These are phyloP conservation scores for Mus minutoides DNA, from an alignment of 2,797 vertebrate species.

Conservation along the genomic window DNA sequence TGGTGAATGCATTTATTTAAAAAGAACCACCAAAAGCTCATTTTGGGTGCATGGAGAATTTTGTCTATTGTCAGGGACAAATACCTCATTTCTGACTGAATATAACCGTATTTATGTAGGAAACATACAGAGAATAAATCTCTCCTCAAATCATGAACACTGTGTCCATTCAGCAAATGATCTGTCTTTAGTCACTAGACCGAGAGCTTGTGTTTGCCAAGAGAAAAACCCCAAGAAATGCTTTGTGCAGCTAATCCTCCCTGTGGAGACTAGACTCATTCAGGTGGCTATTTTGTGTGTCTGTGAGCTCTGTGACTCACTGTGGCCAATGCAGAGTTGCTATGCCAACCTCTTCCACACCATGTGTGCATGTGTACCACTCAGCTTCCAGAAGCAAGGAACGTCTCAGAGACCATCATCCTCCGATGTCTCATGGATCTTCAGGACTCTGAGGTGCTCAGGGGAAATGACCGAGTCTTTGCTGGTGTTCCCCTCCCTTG, in stretches of 20 bases:
- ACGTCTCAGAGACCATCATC: neutral
- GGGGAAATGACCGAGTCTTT: slow-evolving; percentile 17
- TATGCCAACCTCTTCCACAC: slow-evolving; percentile 62
- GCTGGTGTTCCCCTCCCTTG: neutral
- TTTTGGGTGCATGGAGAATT: slow-evolving; percentile 9
- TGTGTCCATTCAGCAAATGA: slow-evolving; percentile 27
- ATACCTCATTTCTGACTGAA: slow-evolving; percentile 59
- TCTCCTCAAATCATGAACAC: slow-evolving; percentile 42
- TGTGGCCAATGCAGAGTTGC: slow-evolving; percentile 58
- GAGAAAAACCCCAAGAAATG: neutral
- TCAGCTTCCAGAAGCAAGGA: slow-evolving; percentile 3
- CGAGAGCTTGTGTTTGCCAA: slow-evolving; percentile 50
- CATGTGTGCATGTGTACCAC: slow-evolving; percentile 36
- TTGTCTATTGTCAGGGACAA: neutral
- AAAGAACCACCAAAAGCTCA: neutral
- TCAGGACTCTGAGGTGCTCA: slow-evolving; percentile 53
- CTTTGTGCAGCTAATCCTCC: slow-evolving; percentile 13
- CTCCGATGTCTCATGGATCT: neutral
- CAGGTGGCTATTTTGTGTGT: slow-evolving; percentile 4
- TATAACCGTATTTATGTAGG: slow-evolving; percentile 6
- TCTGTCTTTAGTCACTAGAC: slow-evolving; percentile 22
- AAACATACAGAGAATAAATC: neutral
- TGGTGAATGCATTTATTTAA: slow-evolving; percentile 30
- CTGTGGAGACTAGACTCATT: slow-evolving; percentile 32
- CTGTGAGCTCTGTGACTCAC: slow-evolving; percentile 50